These are phyloP conservation scores for Drosophila emarginata DNA, from an alignment of 2,888 invertebrate genomes.

Conservation along the genomic window DNA sequence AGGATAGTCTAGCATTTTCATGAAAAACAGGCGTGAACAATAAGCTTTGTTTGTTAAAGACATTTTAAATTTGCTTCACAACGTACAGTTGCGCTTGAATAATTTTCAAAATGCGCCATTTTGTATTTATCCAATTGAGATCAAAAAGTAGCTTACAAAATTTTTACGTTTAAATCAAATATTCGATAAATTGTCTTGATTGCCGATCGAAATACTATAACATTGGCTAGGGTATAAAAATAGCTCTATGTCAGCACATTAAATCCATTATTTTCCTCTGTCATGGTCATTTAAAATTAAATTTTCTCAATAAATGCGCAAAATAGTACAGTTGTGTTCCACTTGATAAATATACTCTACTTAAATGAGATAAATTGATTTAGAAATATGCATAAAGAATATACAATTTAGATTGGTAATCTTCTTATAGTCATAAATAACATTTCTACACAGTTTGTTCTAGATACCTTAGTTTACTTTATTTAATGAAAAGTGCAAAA, in stretches of 20 bases:
- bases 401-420: not conserved
- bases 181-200: not conserved
- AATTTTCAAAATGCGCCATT: too few relatives aligned
- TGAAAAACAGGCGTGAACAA: conserved; percentile 6
- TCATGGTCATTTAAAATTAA: conserved; percentile 3
- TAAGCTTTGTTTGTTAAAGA: not conserved
- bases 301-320: not conserved
- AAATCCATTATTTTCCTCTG: not conserved
- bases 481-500: not conserved
- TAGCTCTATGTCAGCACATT: not conserved
- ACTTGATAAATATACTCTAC: not conserved
- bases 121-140: too few relatives aligned
- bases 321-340: not conserved
- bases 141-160: too few relatives aligned
- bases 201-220: not conserved
- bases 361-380: not conserved
- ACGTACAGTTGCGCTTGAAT: not conserved
- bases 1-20: not conserved
- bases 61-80: not conserved
- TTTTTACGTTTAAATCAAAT: not conserved
- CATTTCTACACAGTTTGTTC: not conserved
- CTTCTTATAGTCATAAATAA: not conserved
- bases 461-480: not conserved
- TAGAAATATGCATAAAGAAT: not conserved
- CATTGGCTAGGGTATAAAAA: not conserved